Base-by-base conservation (phyloP, 2,113 vertebrate genomes). In the Orycteropus afer region DNA sequence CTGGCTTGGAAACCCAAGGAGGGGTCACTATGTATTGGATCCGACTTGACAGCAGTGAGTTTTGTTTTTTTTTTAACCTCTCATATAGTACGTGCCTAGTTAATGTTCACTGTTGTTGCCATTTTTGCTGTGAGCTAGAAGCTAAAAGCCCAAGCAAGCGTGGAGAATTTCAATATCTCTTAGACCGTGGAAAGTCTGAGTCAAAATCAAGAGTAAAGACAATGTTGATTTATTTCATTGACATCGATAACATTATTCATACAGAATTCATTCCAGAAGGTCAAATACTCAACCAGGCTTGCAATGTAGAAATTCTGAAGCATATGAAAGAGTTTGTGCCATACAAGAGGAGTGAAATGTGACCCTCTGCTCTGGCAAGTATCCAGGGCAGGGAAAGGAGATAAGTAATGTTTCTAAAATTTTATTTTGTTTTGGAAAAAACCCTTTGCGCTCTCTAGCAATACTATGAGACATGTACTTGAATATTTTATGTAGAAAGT, bases 241-340 rank as follows among this genome's bases (percentile, higher is more conserved):
- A 87, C 90, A 81, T 73, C 89, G 61, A 55, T 84, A 83, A 76
- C 32, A 40, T 73, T 79, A 63, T 77, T 86, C 83, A 65, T 57
- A n/a, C 37, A 91, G 89, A 91, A 89, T 79, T 95, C 82, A 95
- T 95, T 87, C 87, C 78, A 77, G 79, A 89, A 89, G 71, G 61
- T 91, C 86, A 84, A 89, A 69, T 49, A 74, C 63, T 76, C 57
- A 51, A 34, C 51, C n/a, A 91, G 73, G 47, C 65, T 90, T 82
- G 18, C 51, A 49, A 71, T 37, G 37, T 34, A 86, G 87, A 76
- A 53, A 49, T 93, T 74, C 76, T 59, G 76, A 93, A 91, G 71
- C 49, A 18, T 79, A 84, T 5, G 45, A 71, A 87, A 90, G 45
- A 23, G 55, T 57, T 78, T 7, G 9, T 61, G 23, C 32, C 34